These are phyloP conservation scores for Acleris sparsana DNA, from an alignment of 2,888 invertebrate genomes.

Conservation along the genomic window DNA sequence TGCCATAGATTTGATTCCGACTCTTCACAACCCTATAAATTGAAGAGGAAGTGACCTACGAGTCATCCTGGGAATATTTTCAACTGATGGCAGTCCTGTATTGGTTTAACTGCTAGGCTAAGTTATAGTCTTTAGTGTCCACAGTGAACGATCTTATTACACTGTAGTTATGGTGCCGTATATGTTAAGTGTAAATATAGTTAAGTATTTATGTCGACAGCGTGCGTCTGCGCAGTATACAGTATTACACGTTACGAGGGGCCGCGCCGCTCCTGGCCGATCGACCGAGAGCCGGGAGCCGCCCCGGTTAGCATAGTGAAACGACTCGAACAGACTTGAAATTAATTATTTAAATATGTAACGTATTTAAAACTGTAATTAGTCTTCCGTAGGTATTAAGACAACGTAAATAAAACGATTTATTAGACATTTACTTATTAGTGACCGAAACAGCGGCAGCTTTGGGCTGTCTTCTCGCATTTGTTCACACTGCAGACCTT, in stretches of 20 bases:
- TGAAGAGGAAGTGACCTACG: background rate
- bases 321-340: constrained; percentile 2
- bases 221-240: constrained; percentile 29
- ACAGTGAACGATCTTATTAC: constrained; percentile 27
- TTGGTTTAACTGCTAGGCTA: background rate
- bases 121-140: constrained; percentile 3
- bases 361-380: background rate
- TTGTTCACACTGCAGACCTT: too few relatives aligned
- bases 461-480: too few relatives aligned
- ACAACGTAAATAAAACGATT: background rate
- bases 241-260: constrained; percentile 25
- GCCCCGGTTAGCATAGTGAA: constrained; percentile 17
- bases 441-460: background rate
- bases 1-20: too few relatives aligned
- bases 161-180: constrained; percentile 46
- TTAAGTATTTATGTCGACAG: constrained; percentile 57
- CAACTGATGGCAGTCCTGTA: background rate
- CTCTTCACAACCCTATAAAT: background rate
- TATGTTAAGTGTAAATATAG: constrained; percentile 57
- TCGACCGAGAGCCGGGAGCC: constrained; percentile 2
- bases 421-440: background rate
- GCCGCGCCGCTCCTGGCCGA: background rate
- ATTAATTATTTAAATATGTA: constrained; percentile 2
- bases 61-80: background rate
- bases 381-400: background rate